Percentiles rank a stretch among this genome's conserved stretches.
Conservation (phyloP, 2,888 invertebrate species). For the Heterodera filipjevi region DNA sequence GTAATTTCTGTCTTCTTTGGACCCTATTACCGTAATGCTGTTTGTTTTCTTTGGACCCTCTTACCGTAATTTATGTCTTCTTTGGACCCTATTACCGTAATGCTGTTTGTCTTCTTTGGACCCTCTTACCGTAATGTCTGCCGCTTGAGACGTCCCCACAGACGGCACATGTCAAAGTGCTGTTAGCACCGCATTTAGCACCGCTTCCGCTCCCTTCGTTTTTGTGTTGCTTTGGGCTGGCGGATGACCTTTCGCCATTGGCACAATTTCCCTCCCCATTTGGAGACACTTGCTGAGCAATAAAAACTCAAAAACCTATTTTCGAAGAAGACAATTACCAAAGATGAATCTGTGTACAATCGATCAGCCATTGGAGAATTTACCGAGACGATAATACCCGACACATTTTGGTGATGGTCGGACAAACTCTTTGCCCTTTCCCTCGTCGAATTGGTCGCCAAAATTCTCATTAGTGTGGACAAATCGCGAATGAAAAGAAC, state of each 20-base stretch:
- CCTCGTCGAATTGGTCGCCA: background rate
- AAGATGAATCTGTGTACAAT: background rate
- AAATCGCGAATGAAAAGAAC: background rate
- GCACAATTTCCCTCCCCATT: conserved; percentile 14
- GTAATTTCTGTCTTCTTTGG: no score
- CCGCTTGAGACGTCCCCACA: conserved; percentile 63
- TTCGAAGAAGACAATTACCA: background rate
- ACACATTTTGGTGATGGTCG: background rate
- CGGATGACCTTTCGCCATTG: background rate
- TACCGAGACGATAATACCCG: background rate
- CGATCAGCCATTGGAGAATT: background rate
- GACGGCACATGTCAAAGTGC: conserved; percentile 32
- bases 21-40: no score
- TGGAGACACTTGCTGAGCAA: background rate
- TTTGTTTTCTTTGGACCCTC: no score
- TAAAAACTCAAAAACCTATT: background rate
- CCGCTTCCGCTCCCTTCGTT: background rate
- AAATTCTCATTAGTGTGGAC: background rate
- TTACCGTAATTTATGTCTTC: no score
- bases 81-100: no score
- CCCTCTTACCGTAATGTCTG: conserved; percentile 59
- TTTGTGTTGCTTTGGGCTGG: background rate
- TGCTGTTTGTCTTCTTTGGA: no score
- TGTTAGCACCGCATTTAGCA: background rate
- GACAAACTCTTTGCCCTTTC: background rate